Percentiles rank a stretch among this genome's conserved stretches.
phyloP scores from a whole-genome alignment of 2,113 vertebrate genomes.

The Charadrius vociferus region DNA sequence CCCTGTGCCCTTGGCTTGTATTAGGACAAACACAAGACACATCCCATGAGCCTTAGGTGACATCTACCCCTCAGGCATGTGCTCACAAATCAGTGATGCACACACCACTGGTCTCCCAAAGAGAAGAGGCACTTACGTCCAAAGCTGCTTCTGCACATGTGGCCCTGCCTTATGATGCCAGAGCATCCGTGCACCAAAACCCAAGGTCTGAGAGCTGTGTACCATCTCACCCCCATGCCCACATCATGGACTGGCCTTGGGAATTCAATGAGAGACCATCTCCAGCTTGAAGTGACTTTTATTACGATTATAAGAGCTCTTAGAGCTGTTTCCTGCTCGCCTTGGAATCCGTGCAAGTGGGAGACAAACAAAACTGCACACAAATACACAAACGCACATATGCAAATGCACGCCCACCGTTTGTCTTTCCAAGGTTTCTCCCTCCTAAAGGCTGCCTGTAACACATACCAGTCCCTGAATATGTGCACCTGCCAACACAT shows the following conservation, averaged over 20 bases:
- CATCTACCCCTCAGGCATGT: not conserved
- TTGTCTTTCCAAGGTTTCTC: not conserved
- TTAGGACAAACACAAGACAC: not conserved
- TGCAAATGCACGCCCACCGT: not conserved
- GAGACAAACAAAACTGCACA: not conserved
- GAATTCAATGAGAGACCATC: not conserved
- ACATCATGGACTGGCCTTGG: not conserved
- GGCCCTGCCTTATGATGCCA: not conserved
- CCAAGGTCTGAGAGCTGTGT: not conserved
- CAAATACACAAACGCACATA: not conserved
- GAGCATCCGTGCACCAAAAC: not conserved
- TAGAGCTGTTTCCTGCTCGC: not conserved
- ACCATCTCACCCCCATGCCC: not conserved
- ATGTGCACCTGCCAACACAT: rapidly evolving
- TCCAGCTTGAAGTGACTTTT: not conserved
- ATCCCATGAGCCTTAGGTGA: not conserved
- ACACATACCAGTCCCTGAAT: not conserved
- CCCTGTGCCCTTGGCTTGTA: not conserved
- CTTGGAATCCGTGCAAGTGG: not conserved
- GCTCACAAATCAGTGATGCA: not conserved
- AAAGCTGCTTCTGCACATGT: not conserved
- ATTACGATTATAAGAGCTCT: not conserved
- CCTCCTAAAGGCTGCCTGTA: not conserved
- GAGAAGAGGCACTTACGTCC: not conserved
- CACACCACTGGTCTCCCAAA: not conserved